Evolutionary conservation across 1,140 invertebrate genomes (phyloP).

Genomic region (Paraescarpia echinospica): DNA sequence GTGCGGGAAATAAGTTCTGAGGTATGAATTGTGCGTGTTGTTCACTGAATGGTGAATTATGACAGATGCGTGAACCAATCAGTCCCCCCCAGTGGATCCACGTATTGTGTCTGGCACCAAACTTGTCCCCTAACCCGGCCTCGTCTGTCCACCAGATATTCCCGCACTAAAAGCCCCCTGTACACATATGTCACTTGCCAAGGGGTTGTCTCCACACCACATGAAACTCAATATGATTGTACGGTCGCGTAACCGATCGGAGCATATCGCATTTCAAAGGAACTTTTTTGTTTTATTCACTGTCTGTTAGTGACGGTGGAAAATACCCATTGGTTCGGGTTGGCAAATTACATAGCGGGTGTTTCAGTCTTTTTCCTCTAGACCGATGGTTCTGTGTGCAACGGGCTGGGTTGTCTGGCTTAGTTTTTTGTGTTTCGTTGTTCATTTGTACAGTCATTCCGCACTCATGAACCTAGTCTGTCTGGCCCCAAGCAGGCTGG

Average conservation of each 20-base stretch:
- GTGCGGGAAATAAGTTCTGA: not conserved
- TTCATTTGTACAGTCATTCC: not conserved
- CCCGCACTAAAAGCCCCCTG: not conserved
- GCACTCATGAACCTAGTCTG: not conserved
- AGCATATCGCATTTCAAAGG: not conserved
- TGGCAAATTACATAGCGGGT: not conserved
- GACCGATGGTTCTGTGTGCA: not conserved
- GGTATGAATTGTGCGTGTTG: not conserved
- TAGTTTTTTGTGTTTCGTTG: not conserved
- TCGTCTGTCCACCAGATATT: not conserved
- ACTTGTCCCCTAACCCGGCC: not conserved
- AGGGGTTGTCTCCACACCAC: not conserved
- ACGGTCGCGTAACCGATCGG: not conserved
- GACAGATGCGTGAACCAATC: not conserved
- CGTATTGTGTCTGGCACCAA: not conserved
- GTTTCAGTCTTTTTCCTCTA: not conserved
- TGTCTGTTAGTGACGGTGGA: not conserved
- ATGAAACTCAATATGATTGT: not conserved
- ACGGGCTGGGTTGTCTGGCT: not conserved
- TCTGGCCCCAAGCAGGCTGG: not conserved
- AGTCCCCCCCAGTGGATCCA: not conserved
- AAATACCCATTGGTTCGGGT: not conserved
- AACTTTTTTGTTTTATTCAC: not conserved
- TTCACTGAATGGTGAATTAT: not conserved
- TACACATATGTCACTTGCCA: not conserved